These are phyloP conservation scores for Drosophila parabipectinata DNA, from an alignment of 1,140 invertebrate genomes.

Conservation along the genomic window DNA sequence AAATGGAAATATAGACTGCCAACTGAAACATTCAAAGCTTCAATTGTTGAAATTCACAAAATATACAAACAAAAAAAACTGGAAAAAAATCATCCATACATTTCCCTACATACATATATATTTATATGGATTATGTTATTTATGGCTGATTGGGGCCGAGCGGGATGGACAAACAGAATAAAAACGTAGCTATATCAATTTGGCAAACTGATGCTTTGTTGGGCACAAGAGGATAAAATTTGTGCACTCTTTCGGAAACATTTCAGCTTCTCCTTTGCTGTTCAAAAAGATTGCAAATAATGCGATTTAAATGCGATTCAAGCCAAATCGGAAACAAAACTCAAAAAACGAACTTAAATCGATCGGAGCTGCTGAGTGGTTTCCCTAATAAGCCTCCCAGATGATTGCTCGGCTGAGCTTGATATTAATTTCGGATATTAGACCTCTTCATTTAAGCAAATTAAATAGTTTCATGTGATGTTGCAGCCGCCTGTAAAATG, in stretches of 20 bases:
- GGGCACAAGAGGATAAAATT: conserved; percentile 32
- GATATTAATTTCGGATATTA: background rate
- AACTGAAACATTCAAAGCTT: conserved; percentile 51
- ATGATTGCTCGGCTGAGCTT: background rate
- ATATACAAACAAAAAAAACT: background rate
- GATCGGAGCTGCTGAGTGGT: background rate
- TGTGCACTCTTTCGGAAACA: conserved; percentile 41
- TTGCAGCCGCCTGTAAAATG: conserved; percentile 11
- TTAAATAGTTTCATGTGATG: conserved; percentile 2
- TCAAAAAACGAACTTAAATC: background rate
- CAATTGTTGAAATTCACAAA: conserved; percentile 29
- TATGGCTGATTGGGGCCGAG: conserved; percentile 25
- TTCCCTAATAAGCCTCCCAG: background rate
- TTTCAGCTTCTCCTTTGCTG: conserved; percentile 19
- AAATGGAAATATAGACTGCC: conserved; percentile 46
- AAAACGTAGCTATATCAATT: conserved; percentile 12
- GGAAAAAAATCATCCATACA: background rate
- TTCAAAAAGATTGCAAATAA: conserved; percentile 37
- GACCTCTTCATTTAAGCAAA: conserved; percentile 8
- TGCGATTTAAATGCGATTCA: conserved; percentile 32
- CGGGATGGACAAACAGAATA: conserved; percentile 16
- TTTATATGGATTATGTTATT: conserved; percentile 60
- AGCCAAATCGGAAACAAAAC: background rate
- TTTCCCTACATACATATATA: conserved; percentile 9
- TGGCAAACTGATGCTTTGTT: conserved; percentile 36